Evolutionary conservation across 2,888 invertebrate species (phyloP).

Genomic region (Hipparchia sbordonii): DNA sequence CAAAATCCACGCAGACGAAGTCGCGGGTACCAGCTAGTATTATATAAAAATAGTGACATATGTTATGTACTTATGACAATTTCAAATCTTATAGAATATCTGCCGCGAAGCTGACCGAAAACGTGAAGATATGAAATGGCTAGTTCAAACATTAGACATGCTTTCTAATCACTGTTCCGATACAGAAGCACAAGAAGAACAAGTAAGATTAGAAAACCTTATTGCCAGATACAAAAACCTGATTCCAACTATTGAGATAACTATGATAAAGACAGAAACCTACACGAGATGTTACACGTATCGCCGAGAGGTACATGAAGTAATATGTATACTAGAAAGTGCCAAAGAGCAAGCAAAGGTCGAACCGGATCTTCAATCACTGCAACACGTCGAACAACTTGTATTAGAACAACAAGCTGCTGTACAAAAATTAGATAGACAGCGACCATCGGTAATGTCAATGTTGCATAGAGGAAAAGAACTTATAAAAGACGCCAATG

Average conservation of each 20-base stretch:
- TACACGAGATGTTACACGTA: conserved; percentile 96
- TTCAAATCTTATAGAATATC: conserved; percentile 85
- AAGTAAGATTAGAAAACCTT: conserved; percentile 90
- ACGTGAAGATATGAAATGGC: conserved; percentile 97
- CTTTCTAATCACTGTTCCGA: conserved; percentile 92
- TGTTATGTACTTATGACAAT: conserved; percentile 4
- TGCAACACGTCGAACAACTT: conserved; percentile 88
- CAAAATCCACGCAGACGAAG: no score
- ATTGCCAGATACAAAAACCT: conserved; percentile 95
- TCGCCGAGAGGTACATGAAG: conserved; percentile 93
- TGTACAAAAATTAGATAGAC: conserved; percentile 91
- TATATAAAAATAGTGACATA: background rate
- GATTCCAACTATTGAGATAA: conserved; percentile 95
- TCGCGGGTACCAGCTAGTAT: no score
- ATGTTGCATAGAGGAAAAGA: conserved; percentile 96
- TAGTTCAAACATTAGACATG: conserved; percentile 94
- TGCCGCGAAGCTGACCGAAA: conserved; percentile 95
- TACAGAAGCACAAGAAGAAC: conserved; percentile 90
- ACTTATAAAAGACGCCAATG: conserved; percentile 92
- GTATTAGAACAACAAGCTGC: conserved; percentile 92
- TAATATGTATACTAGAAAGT: conserved; percentile 89
- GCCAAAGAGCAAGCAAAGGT: conserved; percentile 89
- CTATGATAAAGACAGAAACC: conserved; percentile 96
- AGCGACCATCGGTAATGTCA: conserved; percentile 92
- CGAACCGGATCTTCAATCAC: conserved; percentile 86